Evolutionary conservation across 2,797 vertebrate species (phyloP).

Genomic region (Pteronotus mesoamericanus): DNA sequence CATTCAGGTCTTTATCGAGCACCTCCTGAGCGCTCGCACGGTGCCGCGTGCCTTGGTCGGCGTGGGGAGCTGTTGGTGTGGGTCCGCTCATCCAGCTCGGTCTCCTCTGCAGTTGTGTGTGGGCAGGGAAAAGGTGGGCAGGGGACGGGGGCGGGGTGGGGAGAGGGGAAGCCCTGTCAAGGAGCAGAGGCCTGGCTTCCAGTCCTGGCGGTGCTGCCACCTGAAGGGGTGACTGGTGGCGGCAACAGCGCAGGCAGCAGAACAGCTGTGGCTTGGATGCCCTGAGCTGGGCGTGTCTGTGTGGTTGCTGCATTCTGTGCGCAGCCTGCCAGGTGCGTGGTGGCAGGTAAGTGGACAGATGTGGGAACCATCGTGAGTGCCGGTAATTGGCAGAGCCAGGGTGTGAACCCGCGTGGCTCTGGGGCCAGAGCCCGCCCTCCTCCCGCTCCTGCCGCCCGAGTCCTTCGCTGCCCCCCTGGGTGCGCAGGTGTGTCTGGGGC

Average conservation of each 20-base stretch:
- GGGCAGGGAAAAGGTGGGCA: neutral
- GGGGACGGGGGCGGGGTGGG: neutral
- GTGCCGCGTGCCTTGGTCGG: neutral
- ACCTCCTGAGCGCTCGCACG: rapidly evolving
- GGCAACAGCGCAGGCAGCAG: neutral
- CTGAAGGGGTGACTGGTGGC: rapidly evolving
- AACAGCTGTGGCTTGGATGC: neutral
- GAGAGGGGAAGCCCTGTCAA: neutral
- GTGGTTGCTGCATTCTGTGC: neutral
- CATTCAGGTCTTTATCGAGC: neutral
- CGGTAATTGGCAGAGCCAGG: neutral
- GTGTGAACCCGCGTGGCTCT: neutral
- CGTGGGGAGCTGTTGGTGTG: neutral
- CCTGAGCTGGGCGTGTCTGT: neutral
- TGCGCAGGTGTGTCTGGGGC: neutral
- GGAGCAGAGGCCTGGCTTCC: neutral
- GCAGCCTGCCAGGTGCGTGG: no score
- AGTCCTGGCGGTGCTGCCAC: neutral
- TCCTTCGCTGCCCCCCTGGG: neutral
- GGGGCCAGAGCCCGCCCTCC: neutral
- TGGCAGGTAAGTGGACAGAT: neutral
- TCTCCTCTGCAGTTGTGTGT: neutral
- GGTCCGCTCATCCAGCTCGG: rapidly evolving
- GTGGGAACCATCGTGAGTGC: neutral
- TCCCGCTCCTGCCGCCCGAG: neutral